phyloP scores from a whole-genome alignment of 2,888 invertebrate genomes.

The Ophion costatus region DNA sequence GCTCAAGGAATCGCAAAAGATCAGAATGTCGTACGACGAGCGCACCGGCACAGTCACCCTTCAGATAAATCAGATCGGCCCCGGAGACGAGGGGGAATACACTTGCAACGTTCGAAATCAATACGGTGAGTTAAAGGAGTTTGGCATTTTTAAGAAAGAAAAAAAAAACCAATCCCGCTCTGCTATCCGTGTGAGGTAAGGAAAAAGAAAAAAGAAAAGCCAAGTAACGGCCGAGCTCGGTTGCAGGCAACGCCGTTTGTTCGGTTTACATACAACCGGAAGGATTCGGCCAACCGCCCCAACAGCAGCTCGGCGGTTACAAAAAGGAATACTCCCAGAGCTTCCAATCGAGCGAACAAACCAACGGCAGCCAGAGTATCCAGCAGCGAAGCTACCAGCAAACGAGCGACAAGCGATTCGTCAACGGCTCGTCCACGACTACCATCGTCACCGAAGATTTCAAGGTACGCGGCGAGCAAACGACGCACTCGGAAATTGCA shows the following conservation, averaged over 20 bases:
- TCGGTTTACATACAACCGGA: conserved; percentile 97
- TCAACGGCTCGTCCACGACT: conserved; percentile 89
- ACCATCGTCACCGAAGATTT: conserved; percentile 88
- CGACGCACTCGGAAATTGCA: neutral
- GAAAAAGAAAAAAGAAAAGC: too few species aligned
- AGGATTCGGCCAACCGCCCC: conserved; percentile 89
- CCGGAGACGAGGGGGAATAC: conserved; percentile 98
- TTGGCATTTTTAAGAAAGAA: neutral
- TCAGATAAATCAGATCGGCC: conserved; percentile 96
- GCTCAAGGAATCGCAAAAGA: conserved; percentile 93
- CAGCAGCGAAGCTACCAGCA: conserved; percentile 85
- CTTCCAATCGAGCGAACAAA: conserved; percentile 85
- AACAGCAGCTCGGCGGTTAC: conserved; percentile 84
- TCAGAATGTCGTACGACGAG: conserved; percentile 95
- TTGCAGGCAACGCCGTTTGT: conserved; percentile 94
- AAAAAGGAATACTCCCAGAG: conserved; percentile 89
- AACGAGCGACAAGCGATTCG: conserved; percentile 87
- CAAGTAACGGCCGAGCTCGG: neutral
- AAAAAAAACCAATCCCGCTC: neutral
- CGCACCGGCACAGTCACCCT: conserved; percentile 95
- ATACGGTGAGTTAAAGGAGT: conserved; percentile 86
- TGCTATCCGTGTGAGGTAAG: too few species aligned
- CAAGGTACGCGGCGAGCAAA: conserved; percentile 83
- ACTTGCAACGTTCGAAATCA: conserved; percentile 97
- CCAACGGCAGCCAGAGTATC: conserved; percentile 81